Evolutionary conservation across 1,140 invertebrate genomes (phyloP), one percentile per base, ranked within the genome.

Genomic region (Heliconius congener): DNA sequence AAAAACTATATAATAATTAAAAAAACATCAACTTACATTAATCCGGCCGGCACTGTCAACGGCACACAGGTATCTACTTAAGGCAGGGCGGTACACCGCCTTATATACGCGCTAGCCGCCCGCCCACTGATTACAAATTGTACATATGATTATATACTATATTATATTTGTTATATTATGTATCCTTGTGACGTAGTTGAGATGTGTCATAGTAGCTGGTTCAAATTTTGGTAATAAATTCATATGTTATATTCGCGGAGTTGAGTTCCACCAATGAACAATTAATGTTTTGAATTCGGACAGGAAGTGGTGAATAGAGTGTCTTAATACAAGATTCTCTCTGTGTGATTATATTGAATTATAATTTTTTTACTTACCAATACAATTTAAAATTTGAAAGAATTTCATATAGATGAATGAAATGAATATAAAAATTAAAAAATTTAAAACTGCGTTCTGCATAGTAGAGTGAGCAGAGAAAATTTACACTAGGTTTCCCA

Each of bases 41-140:
- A 42, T 70, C 50, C 77, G 27, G 52, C 76, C 37, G 66, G 30
- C 76, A 78, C 76, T 46, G 76, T 60, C 76, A 57, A 73, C 76
- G 50, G 71, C 71, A 42, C 77, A 78, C 77, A 78, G 77, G 77
- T 78, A 66, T 78, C 71, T 78, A 66, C 74, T 76, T 76, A 42
- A 50, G 27, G n/a, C 30, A 37, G 37, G 66, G 74, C 74, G 57
- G 66, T 71, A 60, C 66, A 60, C 74, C 74, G 74, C 74, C 74
- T 76, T 76, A 76, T 76, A 76, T 76, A 76, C 39, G 39, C 74
- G 57, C 66, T 42, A 30, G 42, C 60, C 71, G 70, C 50, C 76
- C 42, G 27, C 71, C 19, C 50, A 72, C 76, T 78, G 37, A 55
- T 55, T 60, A 76, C 74, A 46, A 50, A 3, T 23, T 42, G 19